phyloP scores from a whole-genome alignment of 2,888 invertebrate genomes.

The Argyra leucocephala region DNA sequence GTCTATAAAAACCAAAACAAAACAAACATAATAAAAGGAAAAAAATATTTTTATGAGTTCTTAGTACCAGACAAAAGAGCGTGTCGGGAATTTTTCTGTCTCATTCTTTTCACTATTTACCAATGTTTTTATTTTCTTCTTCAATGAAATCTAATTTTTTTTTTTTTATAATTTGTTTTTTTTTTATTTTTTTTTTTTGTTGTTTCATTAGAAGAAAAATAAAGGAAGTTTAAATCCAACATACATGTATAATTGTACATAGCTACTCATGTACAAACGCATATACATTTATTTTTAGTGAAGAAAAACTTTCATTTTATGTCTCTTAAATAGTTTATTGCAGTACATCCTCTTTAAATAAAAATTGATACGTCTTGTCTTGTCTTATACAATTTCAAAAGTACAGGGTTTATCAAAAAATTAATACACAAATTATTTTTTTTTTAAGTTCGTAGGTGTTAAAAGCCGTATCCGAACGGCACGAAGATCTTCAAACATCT shows the following conservation, averaged over 20 bases:
- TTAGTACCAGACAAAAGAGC: not conserved
- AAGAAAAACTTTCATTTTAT: not conserved
- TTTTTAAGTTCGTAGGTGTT: too few relatives aligned
- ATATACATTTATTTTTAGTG: not conserved
- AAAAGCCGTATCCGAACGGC: too few relatives aligned
- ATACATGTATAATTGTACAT: not conserved
- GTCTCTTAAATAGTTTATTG: constrained; percentile 3
- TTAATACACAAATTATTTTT: too few relatives aligned
- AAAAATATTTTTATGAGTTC: not conserved
- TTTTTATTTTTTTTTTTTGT: not conserved
- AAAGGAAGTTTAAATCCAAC: not conserved
- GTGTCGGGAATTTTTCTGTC: not conserved
- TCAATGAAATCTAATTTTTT: not conserved
- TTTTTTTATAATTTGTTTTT: too few relatives aligned
- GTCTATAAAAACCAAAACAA: not conserved
- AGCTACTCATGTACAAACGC: not conserved
- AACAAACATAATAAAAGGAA: too few relatives aligned
- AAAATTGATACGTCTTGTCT: not conserved
- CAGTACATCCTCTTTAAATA: not conserved
- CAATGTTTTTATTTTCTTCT: not conserved
- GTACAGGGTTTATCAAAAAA: too few relatives aligned
- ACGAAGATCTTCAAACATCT: too few relatives aligned
- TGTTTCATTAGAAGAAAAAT: not conserved
- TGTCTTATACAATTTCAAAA: too few relatives aligned
- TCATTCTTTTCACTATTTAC: not conserved